These are phyloP conservation scores for Hydropsyche betteni DNA, from an alignment of 2,888 invertebrate species.

Conservation along the genomic window DNA sequence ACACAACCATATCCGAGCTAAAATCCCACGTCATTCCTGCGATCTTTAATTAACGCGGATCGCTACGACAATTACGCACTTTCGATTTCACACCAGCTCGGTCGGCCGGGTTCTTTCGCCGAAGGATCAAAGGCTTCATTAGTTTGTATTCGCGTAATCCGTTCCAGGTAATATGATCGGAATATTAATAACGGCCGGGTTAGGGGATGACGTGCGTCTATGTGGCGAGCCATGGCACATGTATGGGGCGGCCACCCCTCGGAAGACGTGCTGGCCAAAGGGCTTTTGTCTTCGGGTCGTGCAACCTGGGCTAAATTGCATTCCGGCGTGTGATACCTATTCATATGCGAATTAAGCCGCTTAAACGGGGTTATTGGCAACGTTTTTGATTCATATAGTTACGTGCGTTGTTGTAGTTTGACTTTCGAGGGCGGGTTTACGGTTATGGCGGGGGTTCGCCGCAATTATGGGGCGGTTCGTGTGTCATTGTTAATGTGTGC, in stretches of 20 bases:
- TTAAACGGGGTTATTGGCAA: too few species aligned
- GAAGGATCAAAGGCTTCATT: slow-evolving; percentile 31
- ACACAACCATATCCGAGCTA: too few species aligned
- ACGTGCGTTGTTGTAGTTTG: too few species aligned
- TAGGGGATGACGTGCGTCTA: slow-evolving; percentile 1
- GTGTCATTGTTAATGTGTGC: too few species aligned
- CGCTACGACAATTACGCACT: slow-evolving; percentile 4
- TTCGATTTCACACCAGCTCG: slow-evolving; percentile 6
- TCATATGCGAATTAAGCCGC: too few species aligned
- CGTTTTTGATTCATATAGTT: too few species aligned
- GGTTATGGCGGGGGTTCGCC: too few species aligned
- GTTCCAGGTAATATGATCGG: slow-evolving; percentile 41
- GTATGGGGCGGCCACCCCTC: too few species aligned
- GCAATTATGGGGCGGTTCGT: too few species aligned
- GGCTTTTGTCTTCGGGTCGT: slow-evolving; percentile 7
- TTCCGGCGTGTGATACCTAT: neutral
- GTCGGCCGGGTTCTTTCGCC: neutral
- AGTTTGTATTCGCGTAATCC: slow-evolving; percentile 44
- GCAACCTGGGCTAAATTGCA: slow-evolving; percentile 9
- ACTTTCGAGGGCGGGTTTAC: too few species aligned
- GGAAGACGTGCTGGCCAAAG: slow-evolving; percentile 28
- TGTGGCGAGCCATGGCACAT: too few species aligned
- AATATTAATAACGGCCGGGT: slow-evolving; percentile 39
- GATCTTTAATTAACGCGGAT: slow-evolving; percentile 3
- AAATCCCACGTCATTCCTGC: too few species aligned